A percentile compares a stretch with the other conserved stretches of the same genome.
Conservation (phyloP, 2,888 invertebrate genomes). For the Protophormia terraenovae region DNA sequence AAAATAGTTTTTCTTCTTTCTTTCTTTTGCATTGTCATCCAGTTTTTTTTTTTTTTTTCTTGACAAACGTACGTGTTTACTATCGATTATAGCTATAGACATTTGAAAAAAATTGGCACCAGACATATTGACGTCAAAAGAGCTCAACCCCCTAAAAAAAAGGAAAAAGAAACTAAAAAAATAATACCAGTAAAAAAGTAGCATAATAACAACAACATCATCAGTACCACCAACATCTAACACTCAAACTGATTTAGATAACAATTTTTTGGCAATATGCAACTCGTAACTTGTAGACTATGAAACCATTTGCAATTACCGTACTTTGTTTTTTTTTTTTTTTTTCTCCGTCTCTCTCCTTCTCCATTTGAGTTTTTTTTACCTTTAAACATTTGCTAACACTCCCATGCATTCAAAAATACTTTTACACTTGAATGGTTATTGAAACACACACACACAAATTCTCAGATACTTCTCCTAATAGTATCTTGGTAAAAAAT, state of each 20-base stretch:
- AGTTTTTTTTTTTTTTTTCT: background rate
- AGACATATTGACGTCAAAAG: slow-evolving; percentile 54
- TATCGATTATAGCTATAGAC: slow-evolving; percentile 21
- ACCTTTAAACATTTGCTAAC: slow-evolving; percentile 9
- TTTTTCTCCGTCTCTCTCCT: too few relatives aligned
- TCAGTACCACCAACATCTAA: slow-evolving; percentile 6
- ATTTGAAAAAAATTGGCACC: background rate
- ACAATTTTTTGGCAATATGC: slow-evolving; percentile 47
- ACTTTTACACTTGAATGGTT: background rate
- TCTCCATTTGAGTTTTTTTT: background rate
- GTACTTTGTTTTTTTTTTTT: too few relatives aligned
- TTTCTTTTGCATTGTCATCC: background rate
- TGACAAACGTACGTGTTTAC: slow-evolving; percentile 21
- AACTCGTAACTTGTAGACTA: slow-evolving; percentile 51
- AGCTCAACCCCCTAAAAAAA: slow-evolving; percentile 17
- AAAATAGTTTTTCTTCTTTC: background rate
- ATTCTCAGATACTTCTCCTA: background rate
- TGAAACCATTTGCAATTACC: slow-evolving; percentile 47
- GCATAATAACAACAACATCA: too few relatives aligned
- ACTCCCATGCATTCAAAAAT: background rate
- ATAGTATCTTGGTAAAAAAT: background rate
- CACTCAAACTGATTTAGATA: slow-evolving; percentile 25
- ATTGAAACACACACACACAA: background rate
- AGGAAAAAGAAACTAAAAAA: background rate
- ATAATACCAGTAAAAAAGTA: background rate